Conservation (phyloP, 2,888 invertebrate species). For the Eupsilia transversa region DNA sequence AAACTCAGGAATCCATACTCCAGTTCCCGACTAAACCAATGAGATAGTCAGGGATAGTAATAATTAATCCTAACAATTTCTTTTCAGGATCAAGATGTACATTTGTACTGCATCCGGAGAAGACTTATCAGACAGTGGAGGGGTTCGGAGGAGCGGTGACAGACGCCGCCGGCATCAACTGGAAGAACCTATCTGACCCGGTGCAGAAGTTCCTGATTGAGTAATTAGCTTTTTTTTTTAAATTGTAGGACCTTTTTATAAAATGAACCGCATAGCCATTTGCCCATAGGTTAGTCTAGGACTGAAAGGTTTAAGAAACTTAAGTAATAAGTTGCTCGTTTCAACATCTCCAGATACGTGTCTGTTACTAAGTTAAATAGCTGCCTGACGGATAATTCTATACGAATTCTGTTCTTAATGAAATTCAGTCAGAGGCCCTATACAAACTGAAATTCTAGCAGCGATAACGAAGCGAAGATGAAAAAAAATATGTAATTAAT, state of each 20-base stretch:
- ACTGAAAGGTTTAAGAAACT: background rate
- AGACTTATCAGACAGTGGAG: constrained; percentile 91
- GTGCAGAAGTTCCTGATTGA: constrained; percentile 77
- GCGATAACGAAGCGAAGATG: background rate
- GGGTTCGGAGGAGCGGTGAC: constrained; percentile 97
- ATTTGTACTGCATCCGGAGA: constrained; percentile 49
- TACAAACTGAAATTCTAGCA: background rate
- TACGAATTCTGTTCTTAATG: background rate
- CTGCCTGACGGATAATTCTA: too few species aligned
- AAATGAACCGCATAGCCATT: background rate
- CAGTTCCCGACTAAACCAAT: background rate
- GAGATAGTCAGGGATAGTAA: background rate
- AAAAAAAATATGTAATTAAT: background rate
- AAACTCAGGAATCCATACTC: background rate
- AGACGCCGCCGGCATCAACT: constrained; percentile 92
- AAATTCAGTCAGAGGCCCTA: background rate
- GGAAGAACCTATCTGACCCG: constrained; percentile 87
- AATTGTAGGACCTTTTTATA: background rate
- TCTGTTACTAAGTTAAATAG: background rate
- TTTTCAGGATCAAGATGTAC: constrained; percentile 32
- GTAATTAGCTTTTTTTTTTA: constrained; percentile 51
- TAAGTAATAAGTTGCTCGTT: background rate
- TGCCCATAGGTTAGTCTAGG: background rate
- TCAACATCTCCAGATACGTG: background rate
- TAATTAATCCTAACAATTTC: background rate